Evolutionary conservation across 2,797 vertebrate species (phyloP), one percentile per base, ranked within the genome.

Genomic region (Enteromius argenteus): DNA sequence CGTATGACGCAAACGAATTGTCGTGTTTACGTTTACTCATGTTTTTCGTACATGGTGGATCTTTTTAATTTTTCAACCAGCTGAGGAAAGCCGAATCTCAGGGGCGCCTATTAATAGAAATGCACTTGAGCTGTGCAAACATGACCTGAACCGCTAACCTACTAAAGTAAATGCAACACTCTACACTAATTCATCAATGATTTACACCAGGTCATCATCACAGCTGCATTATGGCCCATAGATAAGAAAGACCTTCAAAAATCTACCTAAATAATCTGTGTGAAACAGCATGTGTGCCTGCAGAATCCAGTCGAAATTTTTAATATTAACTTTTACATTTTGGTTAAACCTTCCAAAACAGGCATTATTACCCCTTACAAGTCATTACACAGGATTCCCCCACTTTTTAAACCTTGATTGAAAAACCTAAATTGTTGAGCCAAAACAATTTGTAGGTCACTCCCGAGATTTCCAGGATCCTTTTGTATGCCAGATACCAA

Each of bases 1-100:
- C 85, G 90, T 83, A 76, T 51, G 76, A 93, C 92, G 91, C 92
- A 93, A 88, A 86, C 86, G 78, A 87, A 89, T 90, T 86, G 69
- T 58, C 17, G 86, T 17, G 62, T 87, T 84, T 87, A 35, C 21
- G 53, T 68, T 91, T 89, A 88, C 35, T 81, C 8, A 19, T 21
- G 15, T 77, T 73, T 75, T 62, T 77, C 37, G 14, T 58, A 58
- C 30, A 56, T 5, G 39, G n/a, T 81, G 21, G 37, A 44, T 85
- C 76, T 68, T 62, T 49, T 30, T 39, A 42, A 68, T 83, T 86
- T 77, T 85, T 71, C 49, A 51, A 79, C 89, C 87, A 81, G 89
- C 80, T 9, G 56, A 77, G 78, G 67, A 32, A 90, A 77, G 56
- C 68, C 86, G 78, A 87, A 81, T 78, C 80, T 83, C 86, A 82